Percentiles rank a stretch among this genome's conserved stretches.
phyloP scores from a whole-genome alignment of 2,113 vertebrate species.

The Promerops cafer region DNA sequence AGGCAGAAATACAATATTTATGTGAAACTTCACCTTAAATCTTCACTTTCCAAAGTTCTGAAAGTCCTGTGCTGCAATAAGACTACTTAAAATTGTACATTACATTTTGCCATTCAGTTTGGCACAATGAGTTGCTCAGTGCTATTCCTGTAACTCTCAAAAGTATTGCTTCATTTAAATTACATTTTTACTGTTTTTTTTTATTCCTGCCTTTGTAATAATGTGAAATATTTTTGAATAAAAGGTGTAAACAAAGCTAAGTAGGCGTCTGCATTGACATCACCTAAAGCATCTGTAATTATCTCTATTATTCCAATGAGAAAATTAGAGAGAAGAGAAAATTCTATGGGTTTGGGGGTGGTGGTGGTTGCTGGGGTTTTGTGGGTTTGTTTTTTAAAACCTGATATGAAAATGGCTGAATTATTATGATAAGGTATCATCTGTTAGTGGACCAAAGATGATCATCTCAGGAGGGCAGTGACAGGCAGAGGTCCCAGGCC shows the following conservation, averaged over 20 bases:
- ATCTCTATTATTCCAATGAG: neutral
- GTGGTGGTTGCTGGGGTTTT: neutral
- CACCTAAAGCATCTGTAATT: neutral
- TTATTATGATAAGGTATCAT: neutral
- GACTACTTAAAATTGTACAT: neutral
- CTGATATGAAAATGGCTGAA: neutral
- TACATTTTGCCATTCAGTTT: neutral
- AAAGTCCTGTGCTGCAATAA: neutral
- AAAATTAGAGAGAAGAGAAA: neutral
- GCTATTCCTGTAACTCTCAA: neutral
- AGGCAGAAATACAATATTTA: neutral
- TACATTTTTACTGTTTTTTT: neutral
- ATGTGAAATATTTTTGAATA: neutral
- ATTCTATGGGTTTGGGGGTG: neutral
- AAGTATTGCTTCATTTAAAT: neutral
- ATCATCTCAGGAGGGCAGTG: neutral
- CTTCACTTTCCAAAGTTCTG: neutral
- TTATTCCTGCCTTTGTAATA: neutral
- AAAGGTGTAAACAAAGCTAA: neutral
- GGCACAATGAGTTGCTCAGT: neutral
- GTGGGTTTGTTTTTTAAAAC: neutral
- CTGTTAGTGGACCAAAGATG: neutral
- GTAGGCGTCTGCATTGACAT: neutral
- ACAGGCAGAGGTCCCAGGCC: neutral
- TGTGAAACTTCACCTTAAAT: neutral